phyloP scores from a whole-genome alignment of 2,797 vertebrate genomes.

The Philypnodon macrostomus region DNA sequence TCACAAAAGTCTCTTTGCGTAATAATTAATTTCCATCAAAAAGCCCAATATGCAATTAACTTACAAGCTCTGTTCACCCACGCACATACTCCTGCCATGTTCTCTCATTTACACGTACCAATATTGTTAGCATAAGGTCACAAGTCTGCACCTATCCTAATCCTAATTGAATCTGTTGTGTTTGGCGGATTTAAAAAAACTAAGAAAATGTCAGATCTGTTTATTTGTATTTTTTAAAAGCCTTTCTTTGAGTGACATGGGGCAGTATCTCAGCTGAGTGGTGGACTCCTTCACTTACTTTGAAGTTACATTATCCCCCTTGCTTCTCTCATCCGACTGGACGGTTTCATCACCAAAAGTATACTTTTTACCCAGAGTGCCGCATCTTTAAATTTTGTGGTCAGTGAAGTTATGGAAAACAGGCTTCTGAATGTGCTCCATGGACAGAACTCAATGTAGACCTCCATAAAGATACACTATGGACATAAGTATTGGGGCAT shows the following conservation, averaged over 20 bases:
- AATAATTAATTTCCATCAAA: slow-evolving; percentile 33
- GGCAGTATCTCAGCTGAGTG: not conserved
- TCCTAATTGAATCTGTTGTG: slow-evolving; percentile 19
- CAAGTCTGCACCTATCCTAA: slow-evolving; percentile 10
- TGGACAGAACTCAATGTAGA: slow-evolving; percentile 6
- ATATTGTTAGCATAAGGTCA: slow-evolving; percentile 16
- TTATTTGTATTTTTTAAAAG: not conserved
- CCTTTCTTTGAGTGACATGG: not conserved
- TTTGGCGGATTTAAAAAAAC: not conserved
- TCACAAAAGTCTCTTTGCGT: slow-evolving; percentile 30
- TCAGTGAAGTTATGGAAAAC: slow-evolving; percentile 24
- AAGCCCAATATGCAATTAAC: slow-evolving; percentile 40
- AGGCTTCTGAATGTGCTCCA: not conserved
- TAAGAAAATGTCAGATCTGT: not conserved
- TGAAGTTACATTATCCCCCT: slow-evolving; percentile 12
- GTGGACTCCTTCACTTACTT: slow-evolving; percentile 6
- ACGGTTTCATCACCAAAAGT: slow-evolving; percentile 35
- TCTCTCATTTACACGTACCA: not conserved
- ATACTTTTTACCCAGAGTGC: slow-evolving; percentile 14
- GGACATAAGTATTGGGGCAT: too few species aligned
- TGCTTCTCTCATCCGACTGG: slow-evolving; percentile 9
- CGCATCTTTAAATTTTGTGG: slow-evolving; percentile 7
- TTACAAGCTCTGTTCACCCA: slow-evolving; percentile 19
- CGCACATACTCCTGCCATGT: slow-evolving; percentile 1
- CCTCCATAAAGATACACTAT: too few species aligned